Evolutionary conservation across 2,888 invertebrate species (phyloP).

Genomic region (Cyaniris semiargus): DNA sequence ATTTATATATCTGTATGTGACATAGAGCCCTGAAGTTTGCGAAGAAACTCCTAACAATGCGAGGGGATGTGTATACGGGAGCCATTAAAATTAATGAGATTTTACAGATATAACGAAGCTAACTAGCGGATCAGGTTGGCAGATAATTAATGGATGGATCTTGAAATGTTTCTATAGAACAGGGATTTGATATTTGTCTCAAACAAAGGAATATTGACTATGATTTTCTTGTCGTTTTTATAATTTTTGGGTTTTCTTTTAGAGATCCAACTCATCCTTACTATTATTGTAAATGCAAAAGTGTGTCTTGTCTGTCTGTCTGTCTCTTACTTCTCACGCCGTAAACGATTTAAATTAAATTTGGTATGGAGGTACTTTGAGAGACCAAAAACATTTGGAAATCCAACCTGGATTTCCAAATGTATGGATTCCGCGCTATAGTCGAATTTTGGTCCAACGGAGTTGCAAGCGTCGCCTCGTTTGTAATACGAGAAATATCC

Average conservation of each 20-base stretch:
- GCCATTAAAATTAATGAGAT: conserved; percentile 26
- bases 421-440: no score
- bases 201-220: not conserved
- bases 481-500: no score
- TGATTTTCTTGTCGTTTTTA: not conserved
- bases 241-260: not conserved
- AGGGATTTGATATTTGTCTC: not conserved
- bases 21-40: not conserved
- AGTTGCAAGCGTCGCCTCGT: no score
- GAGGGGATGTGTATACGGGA: not conserved
- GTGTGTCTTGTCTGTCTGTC: no score
- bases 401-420: no score
- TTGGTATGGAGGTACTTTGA: no score
- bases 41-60: conserved; percentile 26
- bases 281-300: no score
- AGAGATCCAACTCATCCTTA: no score
- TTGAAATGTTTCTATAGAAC: not conserved
- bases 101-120: conserved; percentile 19
- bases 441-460: no score
- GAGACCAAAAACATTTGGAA: no score
- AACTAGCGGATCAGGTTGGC: conserved; percentile 1
- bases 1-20: not conserved
- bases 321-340: no score
- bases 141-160: not conserved
- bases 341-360: no score